Base-by-base conservation (phyloP, 30 jellyfish, hydroid and myxozoan genomes). In the Mastigias papua region DNA sequence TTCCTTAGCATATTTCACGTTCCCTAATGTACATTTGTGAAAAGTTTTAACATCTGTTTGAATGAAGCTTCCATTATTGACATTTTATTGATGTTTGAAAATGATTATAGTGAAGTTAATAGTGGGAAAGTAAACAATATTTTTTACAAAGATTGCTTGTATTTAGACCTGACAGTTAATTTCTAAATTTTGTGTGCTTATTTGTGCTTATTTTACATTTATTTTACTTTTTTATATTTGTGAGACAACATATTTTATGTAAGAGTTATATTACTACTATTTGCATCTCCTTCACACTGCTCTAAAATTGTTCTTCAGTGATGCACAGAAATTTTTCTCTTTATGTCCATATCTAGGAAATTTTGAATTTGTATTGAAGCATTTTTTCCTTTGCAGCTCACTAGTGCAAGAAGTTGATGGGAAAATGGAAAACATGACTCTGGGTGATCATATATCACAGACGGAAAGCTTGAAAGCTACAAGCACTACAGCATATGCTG, bases 391-490 rank as follows among this genome's bases (percentile, higher is more conserved):
- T 63, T 63, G 6, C 74, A 63, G 46, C 74, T 8, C 46, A 19
- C 23, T 61, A 48, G 67, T 71, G 23, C 78, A 80, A 13, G 64
- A 72, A 20, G 72, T 85, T 72, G 60, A 85, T 85, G 94, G 94
- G 34, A 85, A 71, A 58, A 83, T 83, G 93, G 93, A 83, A 29
- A 69, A 71, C 42, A 63, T 85, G 88, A 49, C 94, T 37, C 67
- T 85, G 37, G 83, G 65, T 72, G 94, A 85, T 10, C 86, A 83
- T 37, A 60, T 29, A 17, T 7, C 79, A n/a, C 93, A 69, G n/a
- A 31, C 30, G 21, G 88, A 85, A 66, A 34, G 75, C 86, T 49
- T 57, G 76, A 60, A 64, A 35, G 48, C 49, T 19, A 16, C 66
- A 34, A 61, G 21, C 46, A 15, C 88, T 25, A 28, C 57, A 1